phyloP scores from a whole-genome alignment of 2,888 invertebrate genomes.

The Watsonalla cultraria region DNA sequence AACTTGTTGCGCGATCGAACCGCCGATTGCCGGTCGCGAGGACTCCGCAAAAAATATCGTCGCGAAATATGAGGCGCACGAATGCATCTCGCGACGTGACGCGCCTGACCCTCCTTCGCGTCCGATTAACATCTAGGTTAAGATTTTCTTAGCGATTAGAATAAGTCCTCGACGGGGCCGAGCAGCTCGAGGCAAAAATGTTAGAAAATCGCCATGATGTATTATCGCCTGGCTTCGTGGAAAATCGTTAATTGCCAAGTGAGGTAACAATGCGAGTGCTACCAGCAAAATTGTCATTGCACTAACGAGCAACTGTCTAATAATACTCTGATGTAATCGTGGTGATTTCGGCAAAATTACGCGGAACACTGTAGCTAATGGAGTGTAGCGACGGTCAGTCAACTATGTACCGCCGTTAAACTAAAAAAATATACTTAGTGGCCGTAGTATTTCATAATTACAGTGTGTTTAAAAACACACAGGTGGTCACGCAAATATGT shows the following conservation, averaged over 20 bases:
- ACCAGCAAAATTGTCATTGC: conserved; percentile 35
- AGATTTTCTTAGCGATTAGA: no score
- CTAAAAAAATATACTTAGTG: conserved; percentile 12
- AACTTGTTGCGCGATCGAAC: background rate
- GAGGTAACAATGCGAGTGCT: conserved; percentile 44
- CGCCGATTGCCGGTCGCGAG: background rate
- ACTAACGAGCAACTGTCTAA: conserved; percentile 40
- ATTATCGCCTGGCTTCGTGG: conserved; percentile 24
- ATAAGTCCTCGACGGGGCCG: background rate
- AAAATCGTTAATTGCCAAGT: conserved; percentile 45
- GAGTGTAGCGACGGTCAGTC: conserved; percentile 44
- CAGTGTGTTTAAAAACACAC: no score
- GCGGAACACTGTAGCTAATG: conserved; percentile 57
- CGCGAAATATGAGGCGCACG: background rate
- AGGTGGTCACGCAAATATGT: no score
- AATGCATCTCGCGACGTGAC: background rate
- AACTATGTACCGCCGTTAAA: conserved; percentile 21
- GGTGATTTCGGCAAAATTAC: conserved; percentile 60
- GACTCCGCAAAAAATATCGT: background rate
- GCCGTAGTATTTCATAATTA: no score
- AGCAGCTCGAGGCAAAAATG: background rate
- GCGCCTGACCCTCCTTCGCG: no score
- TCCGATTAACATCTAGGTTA: no score
- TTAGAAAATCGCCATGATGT: conserved; percentile 3
- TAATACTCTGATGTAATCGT: conserved; percentile 52